Evolutionary conservation across 2,113 vertebrate species (phyloP), one percentile per base, ranked within the genome.

Genomic region (Tupaia chinensis): DNA sequence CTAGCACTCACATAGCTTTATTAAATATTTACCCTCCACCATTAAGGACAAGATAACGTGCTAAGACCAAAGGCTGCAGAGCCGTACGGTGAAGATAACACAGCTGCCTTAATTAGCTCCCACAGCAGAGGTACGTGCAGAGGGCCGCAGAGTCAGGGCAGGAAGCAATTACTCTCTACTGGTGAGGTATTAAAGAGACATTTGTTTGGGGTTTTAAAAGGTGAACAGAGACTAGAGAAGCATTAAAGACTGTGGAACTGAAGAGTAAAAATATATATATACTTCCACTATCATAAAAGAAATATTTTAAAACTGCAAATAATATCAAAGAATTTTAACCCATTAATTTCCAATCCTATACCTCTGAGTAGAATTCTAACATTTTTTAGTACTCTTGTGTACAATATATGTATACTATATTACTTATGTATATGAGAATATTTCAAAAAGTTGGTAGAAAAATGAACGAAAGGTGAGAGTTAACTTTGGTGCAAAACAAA

Each of bases 1-100:
- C 9, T 88, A 23, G 4, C 44, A 66, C 53, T 74, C 77, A 74
- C n/a, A 90, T 84, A 34, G 76, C 72, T 84, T 78, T 79, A 78
- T 61, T 83, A 69, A 82, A 73, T 82, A 93, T 94, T 53, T 83
- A 84, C 53, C 61, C 89, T 89, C 25, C 54, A 53, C 27, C 76
- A 68, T 63, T 76, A 25, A 82, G n/a, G n/a, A 76, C n/a, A 82
- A 94, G 19, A 27, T 61, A 78, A 77, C 32, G 68, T 70, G 56
- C 15, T 61, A 32, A 89, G 72, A 56, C 29, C 7, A 32, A 11
- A 27, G 34, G 32, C 68, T 54, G 63, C 27, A 7, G 32, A 69
- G 60, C 83, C 68, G 61, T 53, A 68, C 10, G 72, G 22, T 29
- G 32, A 81, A 68, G 63, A 27, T 56, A 44, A n/a, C 78, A 68